Evolutionary conservation across 2,113 vertebrate genomes (phyloP).

Genomic region (Cinclus cinclus): DNA sequence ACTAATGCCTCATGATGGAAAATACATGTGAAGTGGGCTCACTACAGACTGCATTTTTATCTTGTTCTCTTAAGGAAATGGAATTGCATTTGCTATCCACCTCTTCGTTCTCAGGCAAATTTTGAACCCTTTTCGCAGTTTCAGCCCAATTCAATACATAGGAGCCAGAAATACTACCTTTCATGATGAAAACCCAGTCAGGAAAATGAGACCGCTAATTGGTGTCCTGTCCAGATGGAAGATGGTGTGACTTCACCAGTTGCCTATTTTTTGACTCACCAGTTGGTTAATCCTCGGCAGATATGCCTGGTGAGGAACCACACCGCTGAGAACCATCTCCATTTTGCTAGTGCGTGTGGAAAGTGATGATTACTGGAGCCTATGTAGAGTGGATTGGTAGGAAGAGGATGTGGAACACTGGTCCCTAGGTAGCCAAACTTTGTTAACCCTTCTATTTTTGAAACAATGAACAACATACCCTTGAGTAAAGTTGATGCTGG

Average conservation of each 20-base stretch:
- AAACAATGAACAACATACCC: background rate
- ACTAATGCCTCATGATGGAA: background rate
- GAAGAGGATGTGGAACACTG: background rate
- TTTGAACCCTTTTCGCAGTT: background rate
- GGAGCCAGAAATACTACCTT: accelerated
- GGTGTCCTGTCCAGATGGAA: background rate
- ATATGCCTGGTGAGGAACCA: accelerated
- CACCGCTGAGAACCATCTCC: accelerated
- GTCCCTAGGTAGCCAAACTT: background rate
- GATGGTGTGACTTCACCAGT: background rate
- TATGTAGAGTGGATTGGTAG: accelerated
- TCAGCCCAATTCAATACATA: background rate
- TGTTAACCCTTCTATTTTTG: background rate
- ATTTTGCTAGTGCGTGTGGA: too few species aligned
- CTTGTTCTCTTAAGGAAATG: background rate
- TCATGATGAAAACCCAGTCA: accelerated
- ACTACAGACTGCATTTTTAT: accelerated
- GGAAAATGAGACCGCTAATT: background rate
- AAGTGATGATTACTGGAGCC: background rate
- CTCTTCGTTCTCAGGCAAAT: background rate
- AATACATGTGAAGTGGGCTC: background rate
- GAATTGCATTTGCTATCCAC: background rate
- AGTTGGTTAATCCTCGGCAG: background rate
- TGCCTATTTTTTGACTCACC: background rate
- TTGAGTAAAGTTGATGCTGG: background rate